Evolutionary conservation across 2,113 vertebrate species (phyloP).

Genomic region (Pao palembangensis): DNA sequence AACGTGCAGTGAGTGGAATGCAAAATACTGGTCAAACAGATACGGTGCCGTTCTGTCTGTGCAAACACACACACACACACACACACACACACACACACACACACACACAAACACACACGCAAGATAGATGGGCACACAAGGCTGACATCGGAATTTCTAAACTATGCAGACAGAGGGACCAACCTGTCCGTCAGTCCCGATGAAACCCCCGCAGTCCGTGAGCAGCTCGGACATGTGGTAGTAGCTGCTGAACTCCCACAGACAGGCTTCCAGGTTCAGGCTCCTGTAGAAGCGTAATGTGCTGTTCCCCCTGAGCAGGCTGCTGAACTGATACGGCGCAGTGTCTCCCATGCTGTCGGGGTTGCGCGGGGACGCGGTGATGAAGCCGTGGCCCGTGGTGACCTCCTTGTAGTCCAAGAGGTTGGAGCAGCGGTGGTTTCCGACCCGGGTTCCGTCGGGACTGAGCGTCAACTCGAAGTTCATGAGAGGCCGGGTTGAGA

Average conservation of each 20-base stretch:
- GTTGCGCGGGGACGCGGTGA: constrained; percentile 78
- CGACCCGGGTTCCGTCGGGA: constrained; percentile 86
- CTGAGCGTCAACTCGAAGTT: constrained; percentile 93
- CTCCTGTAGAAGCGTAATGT: constrained; percentile 89
- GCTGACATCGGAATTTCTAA: constrained; percentile 26
- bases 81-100: constrained; percentile 15
- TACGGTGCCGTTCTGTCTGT: constrained; percentile 38
- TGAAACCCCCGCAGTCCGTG: constrained; percentile 86
- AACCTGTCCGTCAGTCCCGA: constrained; percentile 80
- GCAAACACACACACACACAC: constrained; percentile 25
- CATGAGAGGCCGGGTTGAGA: constrained; percentile 88
- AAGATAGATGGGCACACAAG: constrained; percentile 41
- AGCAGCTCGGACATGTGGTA: constrained; percentile 95
- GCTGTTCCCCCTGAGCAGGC: constrained; percentile 74
- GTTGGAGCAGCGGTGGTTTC: constrained; percentile 94
- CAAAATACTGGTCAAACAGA: constrained; percentile 42
- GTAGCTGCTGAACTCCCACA: constrained; percentile 92
- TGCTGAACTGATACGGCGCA: constrained; percentile 84
- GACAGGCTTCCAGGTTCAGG: constrained; percentile 89
- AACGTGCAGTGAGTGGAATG: constrained; percentile 21
- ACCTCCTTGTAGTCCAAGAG: constrained; percentile 86
- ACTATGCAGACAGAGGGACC: constrained; percentile 21
- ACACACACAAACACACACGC: constrained; percentile 14
- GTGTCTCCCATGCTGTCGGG: constrained; percentile 78
- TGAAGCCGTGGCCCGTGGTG: constrained; percentile 85